Evolutionary conservation across 2,113 vertebrate species (phyloP).

Genomic region (Odocoileus virginianus): DNA sequence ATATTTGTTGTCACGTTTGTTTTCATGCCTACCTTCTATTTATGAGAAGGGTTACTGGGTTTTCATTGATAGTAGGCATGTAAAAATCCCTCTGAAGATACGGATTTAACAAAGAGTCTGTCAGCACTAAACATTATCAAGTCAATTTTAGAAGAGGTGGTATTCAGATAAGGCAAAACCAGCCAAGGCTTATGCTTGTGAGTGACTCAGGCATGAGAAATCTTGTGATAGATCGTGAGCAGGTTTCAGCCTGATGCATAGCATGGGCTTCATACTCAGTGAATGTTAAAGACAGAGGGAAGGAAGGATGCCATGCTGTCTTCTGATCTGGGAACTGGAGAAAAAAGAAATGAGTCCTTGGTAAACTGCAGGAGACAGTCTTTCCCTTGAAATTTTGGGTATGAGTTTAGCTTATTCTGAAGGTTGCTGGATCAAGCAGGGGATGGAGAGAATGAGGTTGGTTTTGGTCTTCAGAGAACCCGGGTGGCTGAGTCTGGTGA

Average conservation of each 20-base stretch:
- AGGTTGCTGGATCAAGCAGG: not conserved
- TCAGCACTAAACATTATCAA: not conserved
- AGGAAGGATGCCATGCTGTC: not conserved
- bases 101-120: not conserved
- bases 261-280: accelerated
- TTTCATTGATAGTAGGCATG: not conserved
- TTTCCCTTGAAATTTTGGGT: not conserved
- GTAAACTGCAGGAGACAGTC: not conserved
- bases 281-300: not conserved
- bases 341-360: not conserved
- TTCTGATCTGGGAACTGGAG: not conserved
- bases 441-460: not conserved
- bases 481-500: not conserved
- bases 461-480: not conserved
- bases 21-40: not conserved
- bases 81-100: not conserved
- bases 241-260: not conserved
- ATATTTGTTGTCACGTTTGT: not conserved
- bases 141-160: not conserved
- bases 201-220: not conserved
- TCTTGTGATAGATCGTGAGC: accelerated
- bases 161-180: not conserved
- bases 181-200: too few species aligned
- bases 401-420: not conserved
- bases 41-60: not conserved